These are phyloP conservation scores for Ceratina calcarata DNA, from an alignment of 1,140 invertebrate species.

Conservation along the genomic window DNA sequence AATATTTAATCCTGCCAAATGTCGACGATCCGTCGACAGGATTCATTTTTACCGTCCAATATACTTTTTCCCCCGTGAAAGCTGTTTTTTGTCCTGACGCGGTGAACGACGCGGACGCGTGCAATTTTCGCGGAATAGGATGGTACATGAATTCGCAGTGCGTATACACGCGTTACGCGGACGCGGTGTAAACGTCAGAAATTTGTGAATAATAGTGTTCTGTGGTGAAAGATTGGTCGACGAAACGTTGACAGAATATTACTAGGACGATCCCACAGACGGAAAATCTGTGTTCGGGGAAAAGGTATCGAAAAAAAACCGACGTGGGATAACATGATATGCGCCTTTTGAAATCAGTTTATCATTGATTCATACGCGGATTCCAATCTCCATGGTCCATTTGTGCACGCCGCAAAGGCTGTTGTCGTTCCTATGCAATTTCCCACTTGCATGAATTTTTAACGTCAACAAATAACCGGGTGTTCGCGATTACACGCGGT, in stretches of 20 bases:
- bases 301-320: conserved; percentile 50
- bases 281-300: background rate
- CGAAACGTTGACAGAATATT: conserved; percentile 19
- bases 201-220: background rate
- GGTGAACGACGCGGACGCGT: background rate
- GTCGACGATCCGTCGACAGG: too few relatives aligned
- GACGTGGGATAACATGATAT: background rate
- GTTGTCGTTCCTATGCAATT: conserved; percentile 51
- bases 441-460: conserved; percentile 49
- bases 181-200: background rate
- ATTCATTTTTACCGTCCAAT: background rate
- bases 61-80: background rate
- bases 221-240: background rate
- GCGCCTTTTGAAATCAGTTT: conserved; percentile 31
- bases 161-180: background rate
- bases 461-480: conserved; percentile 4
- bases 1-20: too few relatives aligned
- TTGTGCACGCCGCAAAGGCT: conserved; percentile 28
- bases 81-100: background rate
- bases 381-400: conserved; percentile 51
- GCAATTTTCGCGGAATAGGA: background rate
- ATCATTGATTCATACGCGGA: conserved; percentile 29
- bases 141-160: background rate
- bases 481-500: conserved; percentile 23
- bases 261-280: background rate